phyloP scores from a whole-genome alignment of 2,888 invertebrate species.

The Suillia variegata region DNA sequence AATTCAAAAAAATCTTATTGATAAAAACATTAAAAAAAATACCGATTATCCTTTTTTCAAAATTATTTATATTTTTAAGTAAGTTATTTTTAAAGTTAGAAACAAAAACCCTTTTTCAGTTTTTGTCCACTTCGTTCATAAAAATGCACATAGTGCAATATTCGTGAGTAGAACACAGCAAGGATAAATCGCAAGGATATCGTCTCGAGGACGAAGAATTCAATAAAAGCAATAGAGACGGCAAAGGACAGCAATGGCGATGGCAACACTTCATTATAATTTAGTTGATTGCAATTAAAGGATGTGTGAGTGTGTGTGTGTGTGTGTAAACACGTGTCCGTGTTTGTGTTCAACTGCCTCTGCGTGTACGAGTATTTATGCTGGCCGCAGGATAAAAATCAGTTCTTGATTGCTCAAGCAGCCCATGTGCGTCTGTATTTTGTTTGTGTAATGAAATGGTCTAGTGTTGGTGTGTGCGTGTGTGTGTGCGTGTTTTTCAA shows the following conservation, averaged over 20 bases:
- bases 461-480: not conserved
- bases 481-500: not conserved
- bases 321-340: not conserved
- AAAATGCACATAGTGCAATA: no score
- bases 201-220: no score
- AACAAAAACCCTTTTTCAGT: no score
- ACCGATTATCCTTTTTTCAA: no score
- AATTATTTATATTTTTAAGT: no score
- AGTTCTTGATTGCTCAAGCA: not conserved
- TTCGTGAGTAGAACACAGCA: no score
- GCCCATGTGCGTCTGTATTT: not conserved
- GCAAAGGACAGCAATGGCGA: not conserved
- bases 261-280: constrained; percentile 13
- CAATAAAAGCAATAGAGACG: not conserved
- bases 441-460: not conserved
- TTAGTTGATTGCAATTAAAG: constrained; percentile 19
- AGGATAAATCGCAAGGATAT: no score
- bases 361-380: constrained; percentile 7
- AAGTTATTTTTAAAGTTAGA: no score
- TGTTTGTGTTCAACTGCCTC: not conserved
- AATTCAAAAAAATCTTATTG: no score
- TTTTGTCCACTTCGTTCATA: no score
- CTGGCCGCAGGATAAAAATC: not conserved
- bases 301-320: not conserved
- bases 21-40: no score